Evolutionary conservation across 2,113 vertebrate genomes (phyloP).

Genomic region (Poecilia latipinna): DNA sequence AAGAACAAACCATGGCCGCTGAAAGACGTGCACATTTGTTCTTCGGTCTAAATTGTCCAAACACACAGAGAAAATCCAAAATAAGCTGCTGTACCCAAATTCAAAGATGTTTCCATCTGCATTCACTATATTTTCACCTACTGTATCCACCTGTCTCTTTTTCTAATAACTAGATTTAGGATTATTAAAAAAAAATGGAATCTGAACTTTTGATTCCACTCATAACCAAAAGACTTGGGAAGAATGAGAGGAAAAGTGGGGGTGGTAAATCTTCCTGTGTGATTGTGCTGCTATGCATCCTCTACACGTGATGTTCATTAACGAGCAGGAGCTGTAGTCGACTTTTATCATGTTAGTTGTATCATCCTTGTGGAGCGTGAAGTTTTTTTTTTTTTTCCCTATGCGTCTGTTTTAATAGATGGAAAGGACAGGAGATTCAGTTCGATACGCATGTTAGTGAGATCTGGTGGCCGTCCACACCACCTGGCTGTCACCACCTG

Average conservation of each 20-base stretch:
- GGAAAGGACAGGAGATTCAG: slow-evolving; percentile 17
- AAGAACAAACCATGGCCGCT: no score
- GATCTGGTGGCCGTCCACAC: slow-evolving; percentile 26
- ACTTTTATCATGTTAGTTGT: slow-evolving; percentile 8
- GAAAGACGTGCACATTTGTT: no score
- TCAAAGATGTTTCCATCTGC: no score
- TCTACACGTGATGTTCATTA: slow-evolving; percentile 5
- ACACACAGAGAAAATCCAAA: no score
- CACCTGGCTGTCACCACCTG: slow-evolving; percentile 53
- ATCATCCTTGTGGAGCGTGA: background rate
- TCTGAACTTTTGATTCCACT: no score
- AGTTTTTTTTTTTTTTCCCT: background rate
- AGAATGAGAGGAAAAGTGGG: background rate
- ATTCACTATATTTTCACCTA: background rate
- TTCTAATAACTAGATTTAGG: no score
- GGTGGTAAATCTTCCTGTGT: background rate
- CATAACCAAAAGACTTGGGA: no score
- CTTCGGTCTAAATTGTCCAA: no score
- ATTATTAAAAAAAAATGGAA: no score
- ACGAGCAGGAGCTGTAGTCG: background rate
- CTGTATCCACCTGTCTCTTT: no score
- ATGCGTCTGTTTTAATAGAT: slow-evolving; percentile 38
- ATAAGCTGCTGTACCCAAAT: no score
- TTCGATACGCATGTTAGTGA: slow-evolving; percentile 29
- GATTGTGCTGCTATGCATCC: background rate